Evolutionary conservation across 1,140 invertebrate species (phyloP).

Genomic region (Pemphigus obesinymphae): DNA sequence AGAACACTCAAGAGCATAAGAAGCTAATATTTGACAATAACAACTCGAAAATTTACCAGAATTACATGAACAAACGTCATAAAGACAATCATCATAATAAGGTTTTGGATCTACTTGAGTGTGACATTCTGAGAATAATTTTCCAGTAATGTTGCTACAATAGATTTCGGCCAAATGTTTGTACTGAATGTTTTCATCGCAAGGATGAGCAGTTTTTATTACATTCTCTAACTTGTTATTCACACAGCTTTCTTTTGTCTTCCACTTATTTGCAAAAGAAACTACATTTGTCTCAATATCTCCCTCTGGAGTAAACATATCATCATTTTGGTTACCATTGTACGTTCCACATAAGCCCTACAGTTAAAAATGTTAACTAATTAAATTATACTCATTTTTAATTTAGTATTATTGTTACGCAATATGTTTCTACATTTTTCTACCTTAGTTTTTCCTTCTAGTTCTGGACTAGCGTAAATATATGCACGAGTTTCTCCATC

Average conservation of each 20-base stretch:
- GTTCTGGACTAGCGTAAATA: constrained; percentile 69
- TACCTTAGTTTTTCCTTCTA: constrained; percentile 57
- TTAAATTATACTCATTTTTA: too few relatives aligned
- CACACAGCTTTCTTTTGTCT: constrained; percentile 66
- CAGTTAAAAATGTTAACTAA: too few relatives aligned
- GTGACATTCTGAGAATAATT: constrained; percentile 64
- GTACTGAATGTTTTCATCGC: constrained; percentile 65
- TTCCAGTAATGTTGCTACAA: constrained; percentile 64
- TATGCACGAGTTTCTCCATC: constrained; percentile 74
- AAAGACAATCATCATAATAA: constrained; percentile 76
- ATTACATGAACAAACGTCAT: constrained; percentile 80
- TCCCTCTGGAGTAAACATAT: constrained; percentile 79
- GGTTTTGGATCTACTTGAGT: constrained; percentile 70
- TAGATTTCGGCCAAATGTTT: constrained; percentile 63
- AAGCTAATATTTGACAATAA: constrained; percentile 72
- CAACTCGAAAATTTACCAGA: constrained; percentile 55
- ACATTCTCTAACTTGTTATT: constrained; percentile 53
- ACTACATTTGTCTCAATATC: constrained; percentile 70
- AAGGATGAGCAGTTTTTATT: constrained; percentile 60
- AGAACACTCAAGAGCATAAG: constrained; percentile 76
- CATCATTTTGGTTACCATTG: constrained; percentile 78
- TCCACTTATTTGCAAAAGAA: constrained; percentile 85
- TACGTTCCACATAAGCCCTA: constrained; percentile 87
- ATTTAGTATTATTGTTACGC: neutral
- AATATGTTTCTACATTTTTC: neutral